Percentiles rank a stretch among this genome's conserved stretches.
These are phyloP conservation scores for Nyctibius bracteatus DNA, from an alignment of 2,113 vertebrate genomes.

Conservation along the genomic window DNA sequence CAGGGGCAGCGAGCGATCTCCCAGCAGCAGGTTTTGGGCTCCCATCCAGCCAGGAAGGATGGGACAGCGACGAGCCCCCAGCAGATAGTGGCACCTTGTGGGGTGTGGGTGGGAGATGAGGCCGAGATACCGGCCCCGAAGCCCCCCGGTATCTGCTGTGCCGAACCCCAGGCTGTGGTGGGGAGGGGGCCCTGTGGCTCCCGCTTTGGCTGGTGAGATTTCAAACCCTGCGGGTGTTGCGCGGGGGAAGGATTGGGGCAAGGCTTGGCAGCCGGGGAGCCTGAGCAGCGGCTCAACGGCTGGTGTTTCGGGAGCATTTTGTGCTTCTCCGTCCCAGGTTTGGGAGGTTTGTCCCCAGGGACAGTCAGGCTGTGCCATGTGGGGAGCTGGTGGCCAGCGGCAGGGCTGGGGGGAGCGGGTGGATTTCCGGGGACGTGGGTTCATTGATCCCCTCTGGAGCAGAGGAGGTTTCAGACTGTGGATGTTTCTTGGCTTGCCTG, in stretches of 20 bases:
- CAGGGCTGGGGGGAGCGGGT: not conserved
- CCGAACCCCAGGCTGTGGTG: not conserved
- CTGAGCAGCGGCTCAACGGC: not conserved
- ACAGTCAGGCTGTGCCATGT: rapidly evolving
- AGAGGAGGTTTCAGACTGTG: not conserved
- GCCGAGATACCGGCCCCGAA: rapidly evolving
- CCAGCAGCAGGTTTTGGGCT: not conserved
- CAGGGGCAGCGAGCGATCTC: not conserved
- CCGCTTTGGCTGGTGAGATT: not conserved
- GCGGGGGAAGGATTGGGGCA: not conserved
- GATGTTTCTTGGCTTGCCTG: not conserved
- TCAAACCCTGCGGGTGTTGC: constrained; percentile 4
- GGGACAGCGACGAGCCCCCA: not conserved
- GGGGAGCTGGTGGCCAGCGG: too few relatives aligned
- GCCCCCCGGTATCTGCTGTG: not conserved
- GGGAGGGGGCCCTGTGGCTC: not conserved
- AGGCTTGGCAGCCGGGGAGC: not conserved
- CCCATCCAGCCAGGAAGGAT: rapidly evolving
- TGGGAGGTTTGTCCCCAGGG: not conserved
- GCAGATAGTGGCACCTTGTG: not conserved
- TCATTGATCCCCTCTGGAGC: not conserved
- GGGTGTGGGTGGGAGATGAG: not conserved
- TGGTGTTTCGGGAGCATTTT: not conserved
- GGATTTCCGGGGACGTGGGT: not conserved
- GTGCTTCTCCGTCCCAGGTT: not conserved